A percentile compares a stretch with the other conserved stretches of the same genome.
Evolutionary conservation across 2,888 invertebrate species (phyloP).

Genomic region (Lymantria dispar): DNA sequence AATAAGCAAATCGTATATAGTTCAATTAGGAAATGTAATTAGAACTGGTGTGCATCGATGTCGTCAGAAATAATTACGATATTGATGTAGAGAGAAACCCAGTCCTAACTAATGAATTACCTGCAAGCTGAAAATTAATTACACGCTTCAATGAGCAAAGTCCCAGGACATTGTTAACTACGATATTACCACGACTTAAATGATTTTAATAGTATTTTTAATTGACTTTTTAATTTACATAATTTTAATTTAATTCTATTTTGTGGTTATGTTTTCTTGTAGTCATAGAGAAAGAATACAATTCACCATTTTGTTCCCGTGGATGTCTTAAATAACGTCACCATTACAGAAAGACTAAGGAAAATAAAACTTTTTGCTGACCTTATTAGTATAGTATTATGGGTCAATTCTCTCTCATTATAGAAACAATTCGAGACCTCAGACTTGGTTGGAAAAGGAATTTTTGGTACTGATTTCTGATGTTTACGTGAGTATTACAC

Average conservation of each 20-base stretch:
- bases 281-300: no score
- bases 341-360: no score
- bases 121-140: slow-evolving; percentile 56
- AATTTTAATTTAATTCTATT: background rate
- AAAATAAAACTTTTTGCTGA: no score
- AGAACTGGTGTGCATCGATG: slow-evolving; percentile 36
- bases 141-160: slow-evolving; percentile 37
- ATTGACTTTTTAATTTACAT: slow-evolving; percentile 5
- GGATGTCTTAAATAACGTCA: no score
- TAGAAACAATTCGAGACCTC: no score
- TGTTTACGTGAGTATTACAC: no score
- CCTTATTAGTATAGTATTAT: no score
- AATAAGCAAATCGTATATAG: slow-evolving; percentile 1
- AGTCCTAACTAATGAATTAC: slow-evolving; percentile 57
- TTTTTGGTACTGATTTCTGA: no score
- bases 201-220: slow-evolving; percentile 31
- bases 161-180: slow-evolving; percentile 30
- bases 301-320: no score
- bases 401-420: no score
- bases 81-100: slow-evolving; percentile 41
- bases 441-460: no score
- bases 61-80: slow-evolving; percentile 45
- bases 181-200: slow-evolving; percentile 31
- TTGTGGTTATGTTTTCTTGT: background rate
- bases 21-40: slow-evolving; percentile 61